These are phyloP conservation scores for Drosophila setifemur DNA, from an alignment of 1,140 invertebrate species.

Conservation along the genomic window DNA sequence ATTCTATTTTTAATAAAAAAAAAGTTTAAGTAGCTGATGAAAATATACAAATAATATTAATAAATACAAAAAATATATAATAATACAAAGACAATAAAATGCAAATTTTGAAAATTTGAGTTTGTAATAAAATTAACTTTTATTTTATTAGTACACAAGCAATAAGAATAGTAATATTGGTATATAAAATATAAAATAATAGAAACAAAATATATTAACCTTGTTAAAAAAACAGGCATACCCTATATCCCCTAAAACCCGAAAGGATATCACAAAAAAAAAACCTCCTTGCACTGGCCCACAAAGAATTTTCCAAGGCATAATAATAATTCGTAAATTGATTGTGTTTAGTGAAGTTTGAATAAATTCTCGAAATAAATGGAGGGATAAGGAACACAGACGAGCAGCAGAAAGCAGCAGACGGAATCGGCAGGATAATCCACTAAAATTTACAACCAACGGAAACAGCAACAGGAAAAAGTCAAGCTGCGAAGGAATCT, in stretches of 20 bases:
- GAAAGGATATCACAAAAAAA: slow-evolving; percentile 5
- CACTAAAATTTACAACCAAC: slow-evolving; percentile 81
- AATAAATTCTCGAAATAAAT: slow-evolving; percentile 68
- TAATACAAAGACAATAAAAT: no score
- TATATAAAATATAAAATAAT: no score
- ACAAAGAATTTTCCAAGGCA: slow-evolving; percentile 36
- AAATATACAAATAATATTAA: not conserved
- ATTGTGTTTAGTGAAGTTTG: slow-evolving; percentile 81
- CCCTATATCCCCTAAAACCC: not conserved
- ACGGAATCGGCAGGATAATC: slow-evolving; percentile 68
- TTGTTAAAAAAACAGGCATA: not conserved
- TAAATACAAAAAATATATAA: not conserved
- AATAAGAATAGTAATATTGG: no score
- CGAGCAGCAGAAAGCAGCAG: slow-evolving; percentile 19
- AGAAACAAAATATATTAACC: not conserved
- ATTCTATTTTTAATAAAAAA: not conserved
- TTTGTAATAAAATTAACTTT: not conserved
- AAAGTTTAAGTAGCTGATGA: not conserved
- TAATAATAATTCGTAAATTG: slow-evolving; percentile 81
- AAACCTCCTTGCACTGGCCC: slow-evolving; percentile 27
- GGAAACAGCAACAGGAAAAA: slow-evolving; percentile 80
- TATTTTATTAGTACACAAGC: no score
- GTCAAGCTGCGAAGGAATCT: slow-evolving; percentile 58
- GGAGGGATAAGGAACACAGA: slow-evolving; percentile 1
- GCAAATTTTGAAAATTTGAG: not conserved